These are phyloP conservation scores for Campodea augens DNA, from an alignment of 1,140 invertebrate genomes.

Conservation along the genomic window DNA sequence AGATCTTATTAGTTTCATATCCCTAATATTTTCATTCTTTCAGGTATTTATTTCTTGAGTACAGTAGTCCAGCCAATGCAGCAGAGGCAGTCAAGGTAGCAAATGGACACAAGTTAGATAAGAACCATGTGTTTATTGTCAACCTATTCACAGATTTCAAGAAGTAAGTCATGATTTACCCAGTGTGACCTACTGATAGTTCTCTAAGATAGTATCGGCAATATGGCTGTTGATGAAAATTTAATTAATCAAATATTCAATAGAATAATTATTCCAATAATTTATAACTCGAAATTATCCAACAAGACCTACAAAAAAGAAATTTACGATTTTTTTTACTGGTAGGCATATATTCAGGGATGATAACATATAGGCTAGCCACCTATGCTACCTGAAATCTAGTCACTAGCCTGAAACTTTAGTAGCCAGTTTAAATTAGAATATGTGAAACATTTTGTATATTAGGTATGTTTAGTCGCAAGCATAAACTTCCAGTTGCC, in stretches of 20 bases:
- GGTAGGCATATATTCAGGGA: no score
- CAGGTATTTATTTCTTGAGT: constrained; percentile 84
- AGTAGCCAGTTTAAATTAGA: no score
- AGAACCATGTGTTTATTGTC: constrained; percentile 83
- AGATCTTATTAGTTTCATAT: no score
- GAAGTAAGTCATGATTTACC: constrained; percentile 41
- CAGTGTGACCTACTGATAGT: constrained; percentile 2
- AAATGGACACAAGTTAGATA: constrained; percentile 92
- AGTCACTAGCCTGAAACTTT: no score
- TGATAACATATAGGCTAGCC: no score
- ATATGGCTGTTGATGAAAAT: constrained; percentile 1
- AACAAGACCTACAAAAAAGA: no score
- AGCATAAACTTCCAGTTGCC: no score
- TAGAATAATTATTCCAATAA: neutral
- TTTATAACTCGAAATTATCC: constrained; percentile 4
- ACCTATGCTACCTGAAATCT: no score
- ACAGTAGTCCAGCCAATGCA: constrained; percentile 56
- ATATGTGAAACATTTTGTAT: no score
- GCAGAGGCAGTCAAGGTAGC: constrained; percentile 65
- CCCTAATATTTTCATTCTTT: no score
- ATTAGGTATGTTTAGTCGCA: no score
- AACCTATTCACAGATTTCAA: constrained; percentile 94
- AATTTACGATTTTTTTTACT: no score
- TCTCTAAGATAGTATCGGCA: neutral
- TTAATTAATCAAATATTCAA: neutral